Conservation (phyloP, 2,797 vertebrate species). For the Semaprochilodus insignis region DNA sequence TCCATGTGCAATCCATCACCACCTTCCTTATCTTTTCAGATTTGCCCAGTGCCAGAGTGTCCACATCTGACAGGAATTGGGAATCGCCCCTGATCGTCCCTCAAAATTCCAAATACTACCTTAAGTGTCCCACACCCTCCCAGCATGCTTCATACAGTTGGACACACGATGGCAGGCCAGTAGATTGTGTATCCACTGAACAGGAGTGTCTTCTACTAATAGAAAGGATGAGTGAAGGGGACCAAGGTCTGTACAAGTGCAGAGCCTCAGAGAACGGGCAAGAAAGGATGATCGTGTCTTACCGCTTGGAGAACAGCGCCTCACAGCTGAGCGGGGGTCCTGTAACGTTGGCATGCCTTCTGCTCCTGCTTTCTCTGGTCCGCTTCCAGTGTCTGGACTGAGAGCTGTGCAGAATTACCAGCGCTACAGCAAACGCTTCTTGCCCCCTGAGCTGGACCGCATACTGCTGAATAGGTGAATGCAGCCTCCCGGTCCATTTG, state of each 20-base stretch:
- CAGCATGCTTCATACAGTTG: slow-evolving; percentile 73
- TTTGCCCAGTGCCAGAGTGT: fast-evolving
- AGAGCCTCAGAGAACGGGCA: slow-evolving; percentile 64
- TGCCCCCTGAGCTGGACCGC: no score
- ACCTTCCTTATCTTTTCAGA: background rate
- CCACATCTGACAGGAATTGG: fast-evolving
- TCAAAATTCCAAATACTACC: slow-evolving; percentile 55
- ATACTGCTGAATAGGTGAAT: no score
- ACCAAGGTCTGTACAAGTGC: slow-evolving; percentile 66
- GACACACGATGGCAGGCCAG: background rate
- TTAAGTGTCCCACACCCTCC: slow-evolving; percentile 67
- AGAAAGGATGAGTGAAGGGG: slow-evolving; percentile 50
- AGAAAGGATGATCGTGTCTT: slow-evolving; percentile 19
- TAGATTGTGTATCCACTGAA: background rate
- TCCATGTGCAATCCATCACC: no score
- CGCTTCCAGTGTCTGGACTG: background rate
- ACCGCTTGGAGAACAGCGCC: slow-evolving; percentile 36
- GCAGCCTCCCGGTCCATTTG: no score
- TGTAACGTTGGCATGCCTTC: slow-evolving; percentile 46
- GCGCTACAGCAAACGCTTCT: no score
- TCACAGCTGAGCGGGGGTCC: background rate
- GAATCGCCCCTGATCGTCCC: background rate
- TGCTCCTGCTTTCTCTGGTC: slow-evolving; percentile 44
- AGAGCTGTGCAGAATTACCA: no score
- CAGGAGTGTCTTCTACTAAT: slow-evolving; percentile 68